Base-by-base conservation (phyloP, 2,113 vertebrate species). In the Alexandromys fortis region DNA sequence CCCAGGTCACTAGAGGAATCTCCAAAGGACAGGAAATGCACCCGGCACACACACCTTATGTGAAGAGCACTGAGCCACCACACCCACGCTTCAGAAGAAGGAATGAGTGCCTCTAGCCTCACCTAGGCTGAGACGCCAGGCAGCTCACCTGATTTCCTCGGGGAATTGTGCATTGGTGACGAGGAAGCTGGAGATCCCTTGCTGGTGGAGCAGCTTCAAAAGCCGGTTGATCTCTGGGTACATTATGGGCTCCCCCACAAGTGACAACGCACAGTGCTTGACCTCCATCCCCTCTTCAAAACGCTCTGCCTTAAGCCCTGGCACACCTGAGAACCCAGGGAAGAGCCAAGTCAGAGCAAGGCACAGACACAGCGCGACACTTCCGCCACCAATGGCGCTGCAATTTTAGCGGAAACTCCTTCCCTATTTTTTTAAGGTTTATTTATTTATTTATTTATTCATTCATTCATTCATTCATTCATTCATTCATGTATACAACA, bases 91-190 rank as follows among this genome's bases (percentile, higher is more conserved):
- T 55, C 33, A 33, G 0, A 42, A 77, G 83, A 26, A 28, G 28
- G 33, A 70, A 17, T 24, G 52, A 68, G 38, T 70, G 67, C 67
- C 67, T 70, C 33, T 13, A 70, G 68, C 68, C 68, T 3, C 68
- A n/a, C 33, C 68, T 35, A 70, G 6, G 17, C 30, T 70, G 19
- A 73, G 70, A 73, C 3, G 1, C 70, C 70, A 73, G 70, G 21
- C 70, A 73, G 70, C 70, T 73, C 70, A 73, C 99, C 99, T 99
- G 98, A 99, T 99, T 97, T 99, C 99, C 79, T 98, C 96, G 0
- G 99, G 99, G 91, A 99, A 99, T 97, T 99, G 99, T 0, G 99
- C 99, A 0, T 99, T 99, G 90, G 99, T 99, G 87, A 99, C 99
- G 70, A 99, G 98, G 97, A 99, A 99, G 89, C 99, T 99, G 76